Evolutionary conservation across 2,113 vertebrate species (phyloP), one percentile per base, ranked within the genome.

Genomic region (Onychostruthus taczanowskii): DNA sequence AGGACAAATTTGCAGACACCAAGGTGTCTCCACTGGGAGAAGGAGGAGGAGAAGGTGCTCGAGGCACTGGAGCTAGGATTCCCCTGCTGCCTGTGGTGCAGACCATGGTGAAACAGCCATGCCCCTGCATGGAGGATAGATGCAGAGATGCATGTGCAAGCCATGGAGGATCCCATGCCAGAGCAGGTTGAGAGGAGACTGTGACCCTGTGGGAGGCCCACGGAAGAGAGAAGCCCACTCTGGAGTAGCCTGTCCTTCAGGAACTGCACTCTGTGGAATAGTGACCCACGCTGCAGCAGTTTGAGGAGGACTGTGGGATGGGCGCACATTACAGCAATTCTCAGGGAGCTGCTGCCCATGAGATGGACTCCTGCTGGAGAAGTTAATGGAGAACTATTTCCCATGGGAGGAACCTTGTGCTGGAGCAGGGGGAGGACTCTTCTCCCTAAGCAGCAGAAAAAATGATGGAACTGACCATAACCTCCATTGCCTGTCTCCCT

Each of bases 151-250:
- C 23, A 28, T 11, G 6, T 11, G 9, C 18, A 73, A 41, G 2
- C 28, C 33, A 3, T 33, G 41, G 11, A 47, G 28, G 15, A 74
- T 15, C 10, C n/a, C 16, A 8, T 56, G n/a, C 9, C 41, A 74
- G 43, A 74, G 41, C 23, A 84, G 50, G 5, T 56, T 28, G 9
- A 56, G 28, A 56, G 50, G 24, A 64, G 23, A 16, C 30, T 66
- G 24, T 49, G n/a, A 49, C 4, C 43, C 30, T 0, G 1, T 55
- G 17, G 11, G 39, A 62, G 27, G 5, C n/a, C 23, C 2, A 0
- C 30, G 6, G 81, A 69, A 74, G 20, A 56, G 35, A 85, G 24
- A 3, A 58, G 3, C 19, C 24, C 43, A 24, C 16, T 8, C 35
- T 41, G 24, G 23, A 66, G 43, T 6, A 66, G 19, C 19, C 41